Evolutionary conservation across 2,113 vertebrate species (phyloP).

Genomic region (Daphoenositta chrysoptera): DNA sequence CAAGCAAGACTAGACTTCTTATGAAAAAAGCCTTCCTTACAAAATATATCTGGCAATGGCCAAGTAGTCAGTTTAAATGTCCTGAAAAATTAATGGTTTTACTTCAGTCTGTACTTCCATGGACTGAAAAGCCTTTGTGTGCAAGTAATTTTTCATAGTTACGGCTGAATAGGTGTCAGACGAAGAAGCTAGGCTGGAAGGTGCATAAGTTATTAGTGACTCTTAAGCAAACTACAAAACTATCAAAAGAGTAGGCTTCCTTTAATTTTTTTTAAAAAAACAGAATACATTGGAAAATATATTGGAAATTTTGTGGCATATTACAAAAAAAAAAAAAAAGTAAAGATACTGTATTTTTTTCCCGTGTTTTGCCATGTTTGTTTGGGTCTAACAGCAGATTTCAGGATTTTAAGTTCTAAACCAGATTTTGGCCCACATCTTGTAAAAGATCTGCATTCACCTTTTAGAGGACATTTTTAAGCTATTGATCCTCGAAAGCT

Average conservation of each 20-base stretch:
- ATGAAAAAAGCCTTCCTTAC: neutral
- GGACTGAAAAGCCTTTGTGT: neutral
- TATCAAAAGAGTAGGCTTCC: neutral
- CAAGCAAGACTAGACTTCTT: neutral
- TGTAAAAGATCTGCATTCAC: neutral
- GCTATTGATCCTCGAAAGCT: neutral
- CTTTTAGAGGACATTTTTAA: neutral
- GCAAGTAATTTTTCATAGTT: constrained; percentile 3
- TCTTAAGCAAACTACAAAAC: neutral
- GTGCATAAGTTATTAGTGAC: constrained; percentile 17
- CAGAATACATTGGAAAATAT: no score
- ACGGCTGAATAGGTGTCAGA: neutral
- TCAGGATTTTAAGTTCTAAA: neutral
- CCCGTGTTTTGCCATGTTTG: neutral
- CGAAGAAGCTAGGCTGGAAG: neutral
- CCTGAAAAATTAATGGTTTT: neutral
- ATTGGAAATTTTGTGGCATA: neutral
- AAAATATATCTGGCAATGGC: neutral
- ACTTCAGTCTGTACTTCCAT: neutral
- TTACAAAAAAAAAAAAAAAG: neutral
- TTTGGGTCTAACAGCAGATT: neutral
- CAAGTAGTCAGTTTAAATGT: neutral
- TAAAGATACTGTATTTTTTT: neutral
- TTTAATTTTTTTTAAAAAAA: neutral
- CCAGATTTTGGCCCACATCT: neutral